Base-by-base conservation (phyloP, 2,888 invertebrate species). In the Pimpla rufipes region DNA sequence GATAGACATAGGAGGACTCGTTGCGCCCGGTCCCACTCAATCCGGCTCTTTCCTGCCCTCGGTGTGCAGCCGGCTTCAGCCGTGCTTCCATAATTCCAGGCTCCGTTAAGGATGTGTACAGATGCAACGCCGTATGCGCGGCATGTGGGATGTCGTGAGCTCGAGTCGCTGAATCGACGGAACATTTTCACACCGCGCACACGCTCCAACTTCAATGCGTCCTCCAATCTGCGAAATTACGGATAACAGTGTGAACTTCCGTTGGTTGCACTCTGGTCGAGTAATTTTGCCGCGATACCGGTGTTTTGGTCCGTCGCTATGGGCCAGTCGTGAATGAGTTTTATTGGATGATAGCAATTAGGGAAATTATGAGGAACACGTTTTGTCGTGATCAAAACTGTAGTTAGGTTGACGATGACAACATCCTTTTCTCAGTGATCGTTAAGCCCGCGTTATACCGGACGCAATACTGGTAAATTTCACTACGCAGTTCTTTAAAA, bases 1-100 rank as follows among this genome's bases (percentile, higher is more conserved):
- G 73, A 77, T 62, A 76, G 79, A 79, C 57, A 55, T n/a, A 45
- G 67, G n/a, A 18, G 21, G 45, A 52, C 66, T 66, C 78, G 45
- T 79, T 50, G 18, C 79, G 50, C 62, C 76, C 55, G 42, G 16
- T 45, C 45, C 40, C 62, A 57, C 52, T 42, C 52, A 52, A 18
- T 29, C 37, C 55, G 45, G 21, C 29, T 29, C 52, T 79, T 75
- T 47, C 74, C 37, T 70, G 23, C 40, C 47, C 16, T 37, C 16
- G 16, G 50, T 70, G 71, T 57, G 8, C 18, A n/a, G 1, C n/a
- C 16, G 57, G 21, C 42, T 55, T 47, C 37, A 47, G 50, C 16
- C 37, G 16, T 16, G 35, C 35, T 80, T 83, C 62, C 47, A 23
- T 64, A 55, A 80, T 68, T 68, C 79, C 18, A 67, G 23, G 42